These are phyloP conservation scores for Parnassius mnemosyne DNA, from an alignment of 2,888 invertebrate species.

Conservation along the genomic window DNA sequence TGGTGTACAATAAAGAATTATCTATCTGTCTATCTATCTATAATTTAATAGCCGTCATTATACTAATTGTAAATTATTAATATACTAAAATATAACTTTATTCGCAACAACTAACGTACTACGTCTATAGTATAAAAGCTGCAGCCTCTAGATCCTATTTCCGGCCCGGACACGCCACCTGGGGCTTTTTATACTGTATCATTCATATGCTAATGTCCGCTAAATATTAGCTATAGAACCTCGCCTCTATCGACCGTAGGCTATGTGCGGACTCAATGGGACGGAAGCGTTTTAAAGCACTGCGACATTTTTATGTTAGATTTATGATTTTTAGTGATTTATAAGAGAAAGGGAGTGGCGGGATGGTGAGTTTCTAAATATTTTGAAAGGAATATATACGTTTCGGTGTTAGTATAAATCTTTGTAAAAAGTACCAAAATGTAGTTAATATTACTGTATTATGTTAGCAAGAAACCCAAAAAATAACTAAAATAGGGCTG, in stretches of 20 bases:
- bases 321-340: slow-evolving; percentile 33
- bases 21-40: too few relatives aligned
- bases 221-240: slow-evolving; percentile 44
- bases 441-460: too few relatives aligned
- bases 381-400: background rate
- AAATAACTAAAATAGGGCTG: too few relatives aligned
- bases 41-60: too few relatives aligned
- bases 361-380: background rate
- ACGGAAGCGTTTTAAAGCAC: slow-evolving; percentile 39
- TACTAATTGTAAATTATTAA: too few relatives aligned
- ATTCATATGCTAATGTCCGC: slow-evolving; percentile 72
- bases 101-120: slow-evolving; percentile 36
- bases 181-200: slow-evolving; percentile 64
- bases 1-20: too few relatives aligned
- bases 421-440: too few relatives aligned
- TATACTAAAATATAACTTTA: background rate
- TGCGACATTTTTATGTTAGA: slow-evolving; percentile 36
- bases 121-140: slow-evolving; percentile 31
- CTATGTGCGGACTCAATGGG: slow-evolving; percentile 33
- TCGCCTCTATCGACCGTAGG: slow-evolving; percentile 35
- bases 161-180: slow-evolving; percentile 61
- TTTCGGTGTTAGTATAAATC: background rate
- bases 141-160: slow-evolving; percentile 56
- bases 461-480: too few relatives aligned
- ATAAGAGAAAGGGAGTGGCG: slow-evolving; percentile 4